A percentile compares a stretch with the other conserved stretches of the same genome.
Conservation (phyloP, 2,888 invertebrate genomes). For the Drosophila kambysellisi region DNA sequence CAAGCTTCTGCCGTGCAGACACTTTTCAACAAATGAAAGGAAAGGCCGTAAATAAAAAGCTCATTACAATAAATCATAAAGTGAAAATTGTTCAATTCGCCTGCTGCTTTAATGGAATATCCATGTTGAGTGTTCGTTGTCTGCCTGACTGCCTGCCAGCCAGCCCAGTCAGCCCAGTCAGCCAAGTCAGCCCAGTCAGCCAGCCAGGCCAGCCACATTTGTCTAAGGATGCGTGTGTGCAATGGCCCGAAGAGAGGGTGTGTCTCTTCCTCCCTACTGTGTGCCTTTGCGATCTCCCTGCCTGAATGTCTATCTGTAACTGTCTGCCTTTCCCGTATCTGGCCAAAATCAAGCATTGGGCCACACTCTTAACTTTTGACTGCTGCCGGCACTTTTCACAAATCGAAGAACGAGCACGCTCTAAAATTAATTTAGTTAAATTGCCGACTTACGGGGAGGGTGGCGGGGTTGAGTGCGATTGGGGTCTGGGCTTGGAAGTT, state of each 20-base stretch:
- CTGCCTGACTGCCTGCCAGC: constrained; percentile 16
- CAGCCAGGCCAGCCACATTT: constrained; percentile 52
- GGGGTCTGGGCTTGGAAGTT: constrained; percentile 14
- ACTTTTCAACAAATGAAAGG: constrained; percentile 35
- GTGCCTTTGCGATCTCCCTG: constrained; percentile 8
- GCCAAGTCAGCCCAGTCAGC: neutral
- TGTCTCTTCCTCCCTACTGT: constrained; percentile 9
- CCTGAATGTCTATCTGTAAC: constrained; percentile 2
- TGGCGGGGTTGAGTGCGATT: neutral
- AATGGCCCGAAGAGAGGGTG: constrained; percentile 27
- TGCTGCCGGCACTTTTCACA: constrained; percentile 41
- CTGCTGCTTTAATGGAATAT: constrained; percentile 69
- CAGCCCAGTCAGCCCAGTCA: neutral
- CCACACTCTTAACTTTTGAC: constrained; percentile 66
- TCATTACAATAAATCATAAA: constrained; percentile 80
- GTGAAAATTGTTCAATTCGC: constrained; percentile 76
- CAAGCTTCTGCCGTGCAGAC: constrained; percentile 41
- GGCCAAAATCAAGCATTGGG: constrained; percentile 63
- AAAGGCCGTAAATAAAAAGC: constrained; percentile 73
- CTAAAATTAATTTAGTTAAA: constrained; percentile 79
- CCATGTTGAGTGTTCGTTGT: constrained; percentile 54
- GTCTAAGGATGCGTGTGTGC: constrained; percentile 65
- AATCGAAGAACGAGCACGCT: constrained; percentile 70
- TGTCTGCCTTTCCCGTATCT: constrained; percentile 44
- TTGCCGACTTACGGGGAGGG: constrained; percentile 45